Percentiles rank a stretch among this genome's conserved stretches.
Conservation (phyloP, 2,113 vertebrate genomes). For the Aegotheles bennettii region DNA sequence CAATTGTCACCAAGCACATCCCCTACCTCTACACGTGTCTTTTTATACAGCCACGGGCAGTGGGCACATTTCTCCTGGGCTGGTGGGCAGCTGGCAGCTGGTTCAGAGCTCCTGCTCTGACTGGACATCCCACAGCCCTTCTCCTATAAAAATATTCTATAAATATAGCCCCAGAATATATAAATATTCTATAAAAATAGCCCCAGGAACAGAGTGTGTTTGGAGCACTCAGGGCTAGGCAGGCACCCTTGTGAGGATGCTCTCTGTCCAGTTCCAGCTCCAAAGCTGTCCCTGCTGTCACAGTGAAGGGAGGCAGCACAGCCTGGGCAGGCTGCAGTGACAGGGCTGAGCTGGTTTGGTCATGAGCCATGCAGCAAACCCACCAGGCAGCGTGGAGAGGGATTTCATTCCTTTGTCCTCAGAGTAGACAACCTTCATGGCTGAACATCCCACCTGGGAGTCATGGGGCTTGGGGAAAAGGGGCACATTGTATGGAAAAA, state of each 20-base stretch:
- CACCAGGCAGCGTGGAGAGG: accelerated
- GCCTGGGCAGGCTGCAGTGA: not conserved
- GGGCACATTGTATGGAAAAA: not conserved
- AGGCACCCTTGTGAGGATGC: not conserved
- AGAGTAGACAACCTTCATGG: too few relatives aligned
- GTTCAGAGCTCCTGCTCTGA: not conserved
- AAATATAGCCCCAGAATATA: not conserved
- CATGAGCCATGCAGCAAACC: not conserved
- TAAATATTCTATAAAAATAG: not conserved
- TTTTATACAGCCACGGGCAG: not conserved
- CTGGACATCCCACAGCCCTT: not conserved
- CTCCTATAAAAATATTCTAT: not conserved
- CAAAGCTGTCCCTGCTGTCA: accelerated
- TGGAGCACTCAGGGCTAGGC: not conserved
- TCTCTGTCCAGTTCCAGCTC: not conserved
- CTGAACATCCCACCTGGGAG: not conserved
- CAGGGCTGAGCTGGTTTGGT: not conserved
- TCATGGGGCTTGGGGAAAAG: not conserved
- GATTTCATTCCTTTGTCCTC: not conserved
- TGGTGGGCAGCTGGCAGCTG: not conserved
- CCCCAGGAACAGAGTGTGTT: not conserved
- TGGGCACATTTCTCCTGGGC: not conserved
- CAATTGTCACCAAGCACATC: not conserved
- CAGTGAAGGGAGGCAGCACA: not conserved
- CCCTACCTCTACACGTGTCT: accelerated